Evolutionary conservation across 2,797 vertebrate genomes (phyloP), one percentile per base, ranked within the genome.

Genomic region (Acanthurus tractus): DNA sequence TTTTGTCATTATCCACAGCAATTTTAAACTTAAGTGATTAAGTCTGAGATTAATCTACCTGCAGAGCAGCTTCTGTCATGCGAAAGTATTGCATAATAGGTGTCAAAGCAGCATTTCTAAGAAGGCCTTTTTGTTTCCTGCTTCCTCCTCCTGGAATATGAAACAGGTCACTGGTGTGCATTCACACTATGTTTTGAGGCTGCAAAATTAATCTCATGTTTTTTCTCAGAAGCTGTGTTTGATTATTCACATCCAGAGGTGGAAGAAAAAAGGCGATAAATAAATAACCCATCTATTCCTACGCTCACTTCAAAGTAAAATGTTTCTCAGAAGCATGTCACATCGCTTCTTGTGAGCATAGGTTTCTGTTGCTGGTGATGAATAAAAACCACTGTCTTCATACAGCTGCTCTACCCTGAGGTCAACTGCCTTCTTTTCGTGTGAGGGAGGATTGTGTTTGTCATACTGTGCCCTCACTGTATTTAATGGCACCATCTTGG

Each of bases 361-460:
- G 61, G 62, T 78, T 84, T 86, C 71, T 83, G 79, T 91, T 64
- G 50, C 76, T 53, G 54, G 3, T 57, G 64, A 49, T 49, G 57
- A 63, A 78, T 83, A 66, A 76, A 82, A 85, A 74, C 10, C 6
- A 18, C 67, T 64, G 66, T 73, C 81, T 79, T 89, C 58, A 12
- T 73, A 45, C 3, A n/a, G 44, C 36, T 66, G 49, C 67, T 66
- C 72, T 76, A 76, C 80, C 85, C 78, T 55, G 49, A 90, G 71
- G 55, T 56, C 25, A 49, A 25, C 44, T 78, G 70, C 57, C 72
- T 74, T 70, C 55, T 44, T 81, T 76, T 58, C 68, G 79, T 89
- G 74, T 82, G 54, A 88, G 61, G 68, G 61, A 63, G 72, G 74
- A 80, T 83, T 90, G 78, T 91, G 67, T 86, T 79, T 81, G 71